Evolutionary conservation across 2,113 vertebrate genomes (phyloP).

Genomic region (Cricetomys ansorgei): DNA sequence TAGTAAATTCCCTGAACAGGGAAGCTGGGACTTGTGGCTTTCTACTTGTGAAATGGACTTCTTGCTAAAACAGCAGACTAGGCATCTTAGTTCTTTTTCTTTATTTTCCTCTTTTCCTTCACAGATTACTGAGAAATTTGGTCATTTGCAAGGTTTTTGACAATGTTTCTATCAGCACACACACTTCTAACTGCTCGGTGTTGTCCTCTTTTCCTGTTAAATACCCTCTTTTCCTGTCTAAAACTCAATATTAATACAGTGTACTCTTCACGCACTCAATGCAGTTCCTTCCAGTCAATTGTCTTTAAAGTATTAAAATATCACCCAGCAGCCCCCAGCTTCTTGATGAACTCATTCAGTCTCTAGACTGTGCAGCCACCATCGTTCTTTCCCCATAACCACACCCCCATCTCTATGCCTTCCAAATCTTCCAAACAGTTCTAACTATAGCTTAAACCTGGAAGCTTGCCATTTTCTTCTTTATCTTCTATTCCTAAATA

Average conservation of each 20-base stretch:
- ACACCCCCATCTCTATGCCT: neutral
- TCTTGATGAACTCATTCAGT: neutral
- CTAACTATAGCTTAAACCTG: neutral
- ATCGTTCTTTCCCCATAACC: neutral
- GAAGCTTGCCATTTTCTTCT: neutral
- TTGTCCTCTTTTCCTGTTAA: slow-evolving; percentile 37
- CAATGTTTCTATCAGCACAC: neutral
- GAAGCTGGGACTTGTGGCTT: neutral
- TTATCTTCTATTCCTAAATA: neutral
- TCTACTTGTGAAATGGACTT: neutral
- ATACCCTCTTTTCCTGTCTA: neutral
- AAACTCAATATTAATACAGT: neutral
- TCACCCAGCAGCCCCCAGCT: too few relatives aligned
- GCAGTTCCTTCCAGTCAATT: neutral
- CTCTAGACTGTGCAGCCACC: neutral
- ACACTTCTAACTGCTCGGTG: neutral
- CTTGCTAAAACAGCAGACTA: neutral
- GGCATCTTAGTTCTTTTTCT: neutral
- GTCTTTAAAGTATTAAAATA: neutral
- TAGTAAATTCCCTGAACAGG: neutral
- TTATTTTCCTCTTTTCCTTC: neutral
- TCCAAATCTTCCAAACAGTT: neutral
- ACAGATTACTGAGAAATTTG: slow-evolving; percentile 18
- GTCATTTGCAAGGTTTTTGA: slow-evolving; percentile 21
- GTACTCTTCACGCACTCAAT: neutral